Conservation (phyloP, 2,888 invertebrate species). For the Crioceris asparagi region DNA sequence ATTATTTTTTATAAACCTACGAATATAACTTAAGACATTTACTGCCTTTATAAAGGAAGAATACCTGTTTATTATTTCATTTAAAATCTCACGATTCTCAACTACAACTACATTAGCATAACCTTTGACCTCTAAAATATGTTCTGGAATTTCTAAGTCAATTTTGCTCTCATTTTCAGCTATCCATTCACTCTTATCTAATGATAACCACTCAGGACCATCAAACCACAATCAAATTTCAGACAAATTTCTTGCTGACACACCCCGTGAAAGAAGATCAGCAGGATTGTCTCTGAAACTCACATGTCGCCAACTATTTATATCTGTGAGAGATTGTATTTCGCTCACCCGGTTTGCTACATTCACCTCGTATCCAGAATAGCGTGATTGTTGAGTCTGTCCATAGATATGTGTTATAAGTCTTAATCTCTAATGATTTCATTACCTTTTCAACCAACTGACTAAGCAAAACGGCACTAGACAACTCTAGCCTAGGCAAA, state of each 20-base stretch:
- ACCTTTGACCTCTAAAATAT: too few relatives aligned
- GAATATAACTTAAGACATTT: too few relatives aligned
- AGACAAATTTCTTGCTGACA: background rate
- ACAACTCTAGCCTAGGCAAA: conserved; percentile 6
- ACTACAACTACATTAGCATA: too few relatives aligned
- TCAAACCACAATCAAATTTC: background rate
- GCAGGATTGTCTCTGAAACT: conserved; percentile 4
- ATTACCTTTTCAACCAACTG: background rate
- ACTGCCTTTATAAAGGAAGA: too few relatives aligned
- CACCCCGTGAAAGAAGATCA: conserved; percentile 4
- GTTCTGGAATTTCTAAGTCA: too few relatives aligned
- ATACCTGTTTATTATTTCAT: too few relatives aligned
- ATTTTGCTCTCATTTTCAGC: background rate
- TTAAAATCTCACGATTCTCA: too few relatives aligned
- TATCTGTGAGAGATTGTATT: conserved; percentile 1
- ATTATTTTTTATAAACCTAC: too few relatives aligned
- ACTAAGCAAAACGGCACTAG: conserved; percentile 1
- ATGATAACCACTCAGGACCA: background rate
- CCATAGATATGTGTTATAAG: background rate
- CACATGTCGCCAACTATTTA: conserved; percentile 6
- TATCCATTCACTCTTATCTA: background rate
- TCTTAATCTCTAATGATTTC: background rate
- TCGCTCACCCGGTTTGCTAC: conserved; percentile 6
- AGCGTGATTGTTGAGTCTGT: background rate
- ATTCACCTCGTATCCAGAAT: background rate